Evolutionary conservation across 2,113 vertebrate species (phyloP).

Genomic region (Tetraodon nigroviridis): DNA sequence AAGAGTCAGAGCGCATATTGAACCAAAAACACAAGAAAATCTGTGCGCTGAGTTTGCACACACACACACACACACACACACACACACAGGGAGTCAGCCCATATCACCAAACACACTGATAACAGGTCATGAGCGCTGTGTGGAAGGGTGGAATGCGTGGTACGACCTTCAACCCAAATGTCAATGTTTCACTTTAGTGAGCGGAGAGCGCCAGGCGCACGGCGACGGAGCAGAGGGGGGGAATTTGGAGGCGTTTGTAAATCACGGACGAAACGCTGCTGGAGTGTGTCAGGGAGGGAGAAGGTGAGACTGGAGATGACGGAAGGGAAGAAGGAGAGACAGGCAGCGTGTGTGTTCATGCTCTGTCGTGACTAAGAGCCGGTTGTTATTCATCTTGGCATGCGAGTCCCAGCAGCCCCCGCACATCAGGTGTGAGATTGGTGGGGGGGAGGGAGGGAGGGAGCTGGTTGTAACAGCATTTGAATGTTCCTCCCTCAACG

Average conservation of each 20-base stretch:
- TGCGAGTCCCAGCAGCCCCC: conserved; percentile 69
- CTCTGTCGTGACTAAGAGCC: conserved; percentile 73
- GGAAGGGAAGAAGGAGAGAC: conserved; percentile 24
- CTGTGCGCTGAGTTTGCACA: conserved; percentile 11
- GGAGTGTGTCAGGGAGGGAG: conserved; percentile 47
- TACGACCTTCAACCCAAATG: conserved; percentile 73
- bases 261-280: conserved; percentile 63
- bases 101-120: conserved; percentile 48
- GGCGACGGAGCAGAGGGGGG: conserved; percentile 28
- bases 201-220: conserved; percentile 14
- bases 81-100: conserved; percentile 5
- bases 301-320: conserved; percentile 36
- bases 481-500: conserved; percentile 63
- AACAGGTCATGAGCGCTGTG: conserved; percentile 54
- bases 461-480: conserved; percentile 41
- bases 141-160: conserved; percentile 64
- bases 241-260: conserved; percentile 64
- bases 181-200: conserved; percentile 61
- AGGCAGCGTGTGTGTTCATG: conserved; percentile 62
- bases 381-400: conserved; percentile 75
- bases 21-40: conserved; percentile 26
- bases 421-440: conserved; percentile 76
- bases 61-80: not conserved
- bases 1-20: conserved; percentile 44
- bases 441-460: conserved; percentile 31